Evolutionary conservation across 2,888 invertebrate genomes (phyloP).

Genomic region (Melipona beecheii): DNA sequence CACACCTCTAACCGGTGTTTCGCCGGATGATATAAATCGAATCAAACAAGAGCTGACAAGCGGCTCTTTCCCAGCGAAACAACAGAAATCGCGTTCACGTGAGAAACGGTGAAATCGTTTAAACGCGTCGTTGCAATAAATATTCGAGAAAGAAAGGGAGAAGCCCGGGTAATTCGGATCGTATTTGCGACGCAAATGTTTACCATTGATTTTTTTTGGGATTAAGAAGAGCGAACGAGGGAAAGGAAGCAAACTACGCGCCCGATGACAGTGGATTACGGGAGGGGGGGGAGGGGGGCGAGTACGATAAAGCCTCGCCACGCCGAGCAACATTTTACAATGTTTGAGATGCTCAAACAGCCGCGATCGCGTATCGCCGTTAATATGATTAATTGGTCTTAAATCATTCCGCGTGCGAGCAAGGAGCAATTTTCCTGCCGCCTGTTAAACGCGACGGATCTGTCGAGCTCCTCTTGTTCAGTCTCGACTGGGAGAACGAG

Average conservation of each 20-base stretch:
- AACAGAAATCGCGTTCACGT: background rate
- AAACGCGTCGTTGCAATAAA: background rate
- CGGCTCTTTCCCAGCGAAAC: background rate
- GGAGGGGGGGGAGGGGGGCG: background rate
- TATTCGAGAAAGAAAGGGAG: too few species aligned
- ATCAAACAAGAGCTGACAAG: background rate
- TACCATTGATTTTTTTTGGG: background rate
- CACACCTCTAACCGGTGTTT: background rate
- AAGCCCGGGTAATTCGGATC: background rate
- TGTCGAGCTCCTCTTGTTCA: too few species aligned
- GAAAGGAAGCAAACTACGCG: background rate
- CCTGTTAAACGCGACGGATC: slow-evolving; percentile 13
- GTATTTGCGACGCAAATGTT: too few species aligned
- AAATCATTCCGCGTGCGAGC: background rate
- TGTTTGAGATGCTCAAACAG: slow-evolving; percentile 7
- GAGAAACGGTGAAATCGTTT: background rate
- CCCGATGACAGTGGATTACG: background rate
- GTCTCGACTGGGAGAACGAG: background rate
- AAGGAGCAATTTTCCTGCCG: background rate
- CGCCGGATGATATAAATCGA: background rate
- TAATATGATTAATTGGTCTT: slow-evolving; percentile 1
- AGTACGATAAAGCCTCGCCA: background rate
- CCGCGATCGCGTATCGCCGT: background rate
- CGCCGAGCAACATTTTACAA: background rate
- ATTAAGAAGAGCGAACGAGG: background rate